Evolutionary conservation across 2,888 invertebrate genomes (phyloP), one percentile per base, ranked within the genome.

Genomic region (Schrankia costaestrigalis): DNA sequence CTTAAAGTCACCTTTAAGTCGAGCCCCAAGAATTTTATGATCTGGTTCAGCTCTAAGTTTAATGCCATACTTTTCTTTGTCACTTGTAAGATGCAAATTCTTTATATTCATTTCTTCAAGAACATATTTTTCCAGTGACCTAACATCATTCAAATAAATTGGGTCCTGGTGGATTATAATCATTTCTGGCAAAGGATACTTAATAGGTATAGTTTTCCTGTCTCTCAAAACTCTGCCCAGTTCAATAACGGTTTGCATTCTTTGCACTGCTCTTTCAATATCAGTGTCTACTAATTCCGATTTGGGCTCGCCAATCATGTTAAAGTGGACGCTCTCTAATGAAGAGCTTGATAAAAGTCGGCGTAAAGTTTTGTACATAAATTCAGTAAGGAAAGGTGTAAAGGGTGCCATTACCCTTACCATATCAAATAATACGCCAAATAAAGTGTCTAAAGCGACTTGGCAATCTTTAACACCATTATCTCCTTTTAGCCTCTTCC

Each of bases 161-260:
- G 89, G 78, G 61, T 97, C 95, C 52, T 95, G 94, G 72, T 98
- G 96, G 52, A 99, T 95, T 3, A 99, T 93, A n/a, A 99, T 93
- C 55, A 99, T 92, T 83, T 98, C 98, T 10, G 96, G 96, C 42
- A 99, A 84, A 0, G 99, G 99, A 84, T 98, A 98, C 89, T 98
- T 99, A 2, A 97, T 91, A 0, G 99, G 98, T 43, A 98, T 91
- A 2, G 97, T 97, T 73, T 96, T 95, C 26, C 97, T 90, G 71
- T 99, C 99, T 41, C 99, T 90, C 41, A 98, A 90, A 5, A 98
- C 93, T 48, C 99, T 91, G 0, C 98, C 98, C 15, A 99, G 83
- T 73, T 99, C 99, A 46, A 99, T 95, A 1, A 99, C 95, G 21
- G 93, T 91, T 86, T 99, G 99, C 98, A 99, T 98, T 53, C 93